Evolutionary conservation across 1,140 invertebrate species (phyloP), one percentile per base, ranked within the genome.

Genomic region (Hypsibius dujardini): DNA sequence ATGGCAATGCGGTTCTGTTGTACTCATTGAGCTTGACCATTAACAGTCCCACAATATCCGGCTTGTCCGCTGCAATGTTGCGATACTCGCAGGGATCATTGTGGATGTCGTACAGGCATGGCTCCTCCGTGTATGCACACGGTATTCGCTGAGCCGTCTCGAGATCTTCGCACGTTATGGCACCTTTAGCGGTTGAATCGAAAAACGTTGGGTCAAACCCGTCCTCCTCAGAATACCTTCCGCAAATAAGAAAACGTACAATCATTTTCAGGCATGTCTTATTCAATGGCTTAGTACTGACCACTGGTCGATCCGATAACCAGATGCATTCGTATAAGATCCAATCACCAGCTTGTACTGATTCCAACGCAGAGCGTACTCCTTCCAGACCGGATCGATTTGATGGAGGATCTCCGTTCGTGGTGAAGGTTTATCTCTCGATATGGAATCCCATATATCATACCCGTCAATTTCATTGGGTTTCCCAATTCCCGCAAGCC

Each of bases 341-440:
- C 50, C 50, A 56, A n/a, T 12, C 7, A 56, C n/a, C 7, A 56
- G 7, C n/a, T 56, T 56, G 50, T 56, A 56, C n/a, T 56, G 50
- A n/a, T 56, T 76, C 1, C 76, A 74, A 42, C 77, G 69, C 40
- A 79, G 72, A 15, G 74, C 77, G 2, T 73, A 69, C 47, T 72
- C 71, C 28, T 77, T 73, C 15, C 69, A 71, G 1, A 72, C 71
- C 28, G 75, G 76, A 59, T 79, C 78, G 62, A 77, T 77, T 72
- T 79, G 78, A 70, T 77, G 76, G 2, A 79, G 71, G 28, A 79
- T 75, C 67, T 79, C 77, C 1, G 28, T 73, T 40, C 78, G 70
- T 2, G 74, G 70, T 7, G 75, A 60, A 2, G 46, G 15, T 1
- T 70, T 71, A 42, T 76, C 73, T 15, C 72, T 62, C 15, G 74